Evolutionary conservation across 2,797 vertebrate genomes (phyloP).

Genomic region (Sphenopsis melanotis): DNA sequence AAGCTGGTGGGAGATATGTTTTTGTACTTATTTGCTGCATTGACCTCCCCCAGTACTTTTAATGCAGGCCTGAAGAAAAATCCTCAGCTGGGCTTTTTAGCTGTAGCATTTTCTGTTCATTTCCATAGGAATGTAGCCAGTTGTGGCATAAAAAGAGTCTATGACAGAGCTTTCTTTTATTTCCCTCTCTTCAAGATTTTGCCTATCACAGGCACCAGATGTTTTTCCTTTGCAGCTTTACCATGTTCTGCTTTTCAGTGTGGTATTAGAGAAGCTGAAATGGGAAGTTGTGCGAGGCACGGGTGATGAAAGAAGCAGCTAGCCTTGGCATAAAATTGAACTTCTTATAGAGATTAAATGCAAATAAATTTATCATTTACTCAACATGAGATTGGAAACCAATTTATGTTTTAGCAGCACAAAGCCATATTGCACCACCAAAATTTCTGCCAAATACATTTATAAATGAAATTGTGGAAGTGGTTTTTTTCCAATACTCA

Average conservation of each 20-base stretch:
- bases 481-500: not conserved
- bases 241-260: not conserved
- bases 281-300: not conserved
- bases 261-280: not conserved
- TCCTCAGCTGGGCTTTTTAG: not conserved
- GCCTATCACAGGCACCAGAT: constrained; percentile 27
- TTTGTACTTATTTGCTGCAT: not conserved
- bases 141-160: not conserved
- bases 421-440: not conserved
- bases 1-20: not conserved
- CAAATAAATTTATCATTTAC: not conserved
- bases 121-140: not conserved
- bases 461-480: not conserved
- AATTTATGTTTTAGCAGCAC: not conserved
- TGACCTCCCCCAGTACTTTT: not conserved
- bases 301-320: not conserved
- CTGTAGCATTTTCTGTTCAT: not conserved
- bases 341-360: not conserved
- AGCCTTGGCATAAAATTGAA: not conserved
- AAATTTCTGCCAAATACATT: not conserved
- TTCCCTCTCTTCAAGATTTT: not conserved
- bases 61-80: not conserved
- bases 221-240: constrained; percentile 13
- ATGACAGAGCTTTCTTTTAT: not conserved
- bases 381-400: not conserved